Conservation (phyloP, 2,888 invertebrate genomes). For the Macropis europaea region DNA sequence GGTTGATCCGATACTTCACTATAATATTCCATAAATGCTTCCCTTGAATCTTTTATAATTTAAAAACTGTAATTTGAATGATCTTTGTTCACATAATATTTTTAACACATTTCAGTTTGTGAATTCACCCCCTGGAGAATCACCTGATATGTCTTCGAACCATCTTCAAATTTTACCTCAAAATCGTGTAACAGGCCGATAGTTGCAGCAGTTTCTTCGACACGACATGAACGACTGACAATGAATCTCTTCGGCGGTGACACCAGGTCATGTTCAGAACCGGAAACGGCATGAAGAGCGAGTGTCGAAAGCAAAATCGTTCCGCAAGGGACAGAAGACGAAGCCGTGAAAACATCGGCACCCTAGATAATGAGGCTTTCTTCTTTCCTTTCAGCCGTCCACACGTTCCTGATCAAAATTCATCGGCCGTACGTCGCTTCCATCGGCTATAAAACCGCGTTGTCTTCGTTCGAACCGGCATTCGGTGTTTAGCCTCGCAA, state of each 20-base stretch:
- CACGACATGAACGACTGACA: neutral
- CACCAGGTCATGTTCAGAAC: neutral
- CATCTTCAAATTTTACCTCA: neutral
- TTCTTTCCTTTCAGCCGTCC: constrained; percentile 71
- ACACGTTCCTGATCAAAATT: constrained; percentile 77
- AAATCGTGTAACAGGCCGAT: no score
- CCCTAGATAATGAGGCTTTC: constrained; percentile 76
- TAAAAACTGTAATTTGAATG: no score
- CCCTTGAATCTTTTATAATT: no score
- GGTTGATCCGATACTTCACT: no score
- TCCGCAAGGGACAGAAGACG: constrained; percentile 20
- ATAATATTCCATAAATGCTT: no score
- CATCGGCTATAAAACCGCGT: constrained; percentile 77
- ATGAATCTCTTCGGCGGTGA: neutral
- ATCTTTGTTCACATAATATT: no score
- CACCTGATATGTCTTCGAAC: no score
- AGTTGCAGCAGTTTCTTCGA: neutral
- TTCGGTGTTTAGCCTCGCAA: constrained; percentile 77
- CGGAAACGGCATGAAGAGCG: constrained; percentile 11
- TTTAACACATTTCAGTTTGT: no score
- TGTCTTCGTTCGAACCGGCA: constrained; percentile 72
- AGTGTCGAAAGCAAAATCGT: constrained; percentile 51
- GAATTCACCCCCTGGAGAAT: no score
- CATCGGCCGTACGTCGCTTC: constrained; percentile 68
- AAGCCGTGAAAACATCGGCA: constrained; percentile 67